Conservation (phyloP, 2,113 vertebrate species). For the Micromys minutus region DNA sequence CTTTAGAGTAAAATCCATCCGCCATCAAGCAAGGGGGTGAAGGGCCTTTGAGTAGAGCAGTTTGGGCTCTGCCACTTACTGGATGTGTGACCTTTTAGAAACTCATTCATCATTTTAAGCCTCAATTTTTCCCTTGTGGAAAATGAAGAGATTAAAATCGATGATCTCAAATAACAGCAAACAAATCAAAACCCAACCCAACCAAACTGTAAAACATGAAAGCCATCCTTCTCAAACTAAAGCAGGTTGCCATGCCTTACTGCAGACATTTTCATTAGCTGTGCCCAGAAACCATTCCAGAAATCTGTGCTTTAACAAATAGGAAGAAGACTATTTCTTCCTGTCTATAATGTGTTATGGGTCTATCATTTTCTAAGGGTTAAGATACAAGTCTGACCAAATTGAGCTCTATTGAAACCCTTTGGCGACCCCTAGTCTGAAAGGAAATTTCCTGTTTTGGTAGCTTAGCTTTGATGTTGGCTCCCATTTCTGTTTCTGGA, state of each 20-base stretch:
- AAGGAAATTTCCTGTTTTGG: not conserved
- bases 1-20: not conserved
- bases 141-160: conserved; percentile 37
- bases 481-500: not conserved
- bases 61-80: not conserved
- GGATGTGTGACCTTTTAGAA: conserved; percentile 35
- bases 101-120: conserved; percentile 59
- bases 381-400: conserved; percentile 31
- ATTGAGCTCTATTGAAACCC: not conserved
- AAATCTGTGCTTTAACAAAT: conserved; percentile 1
- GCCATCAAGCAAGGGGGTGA: not conserved
- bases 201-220: not conserved
- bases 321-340: not conserved
- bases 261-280: conserved; percentile 15
- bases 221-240: not conserved
- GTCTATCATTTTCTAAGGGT: conserved; percentile 25
- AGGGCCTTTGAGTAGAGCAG: not conserved
- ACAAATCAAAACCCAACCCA: not conserved
- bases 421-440: not conserved
- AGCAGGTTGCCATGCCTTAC: not conserved
- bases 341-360: not conserved
- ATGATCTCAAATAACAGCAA: conserved; percentile 27
- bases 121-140: conserved; percentile 51
- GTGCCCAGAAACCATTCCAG: not conserved
- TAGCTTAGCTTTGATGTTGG: not conserved